Conservation (phyloP, 2,797 vertebrate species). For the Delichon dasypus region DNA sequence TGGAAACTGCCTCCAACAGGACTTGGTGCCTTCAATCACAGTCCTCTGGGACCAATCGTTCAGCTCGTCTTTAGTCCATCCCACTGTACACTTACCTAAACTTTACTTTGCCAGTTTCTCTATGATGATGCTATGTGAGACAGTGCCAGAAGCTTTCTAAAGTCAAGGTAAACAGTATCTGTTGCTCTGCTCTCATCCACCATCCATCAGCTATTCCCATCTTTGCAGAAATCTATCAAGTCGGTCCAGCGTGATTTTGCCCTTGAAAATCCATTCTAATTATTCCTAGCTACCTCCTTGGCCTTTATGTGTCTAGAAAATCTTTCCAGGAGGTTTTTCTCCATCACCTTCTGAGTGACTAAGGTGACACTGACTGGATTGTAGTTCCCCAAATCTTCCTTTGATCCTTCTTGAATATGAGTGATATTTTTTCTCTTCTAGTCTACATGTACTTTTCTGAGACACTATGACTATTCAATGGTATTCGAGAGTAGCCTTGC, state of each 20-base stretch:
- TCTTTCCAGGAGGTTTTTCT: background rate
- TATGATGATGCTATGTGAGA: background rate
- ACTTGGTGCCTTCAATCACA: background rate
- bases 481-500: background rate
- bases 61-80: background rate
- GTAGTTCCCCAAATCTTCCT: background rate
- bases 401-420: background rate
- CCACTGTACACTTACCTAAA: background rate
- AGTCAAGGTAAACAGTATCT: background rate
- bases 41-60: background rate
- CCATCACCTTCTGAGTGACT: background rate
- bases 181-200: background rate
- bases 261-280: background rate
- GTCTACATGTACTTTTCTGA: background rate
- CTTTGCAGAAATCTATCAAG: background rate
- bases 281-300: background rate
- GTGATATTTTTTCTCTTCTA: background rate
- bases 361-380: background rate
- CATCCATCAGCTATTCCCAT: background rate
- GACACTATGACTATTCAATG: background rate
- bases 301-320: background rate
- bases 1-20: background rate
- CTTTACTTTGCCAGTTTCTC: background rate
- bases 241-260: fast-evolving
- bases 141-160: background rate